Evolutionary conservation across 92 coral and sea anemone genomes (phyloP), one percentile per base, ranked within the genome.

Genomic region (Actinostola sp.): DNA sequence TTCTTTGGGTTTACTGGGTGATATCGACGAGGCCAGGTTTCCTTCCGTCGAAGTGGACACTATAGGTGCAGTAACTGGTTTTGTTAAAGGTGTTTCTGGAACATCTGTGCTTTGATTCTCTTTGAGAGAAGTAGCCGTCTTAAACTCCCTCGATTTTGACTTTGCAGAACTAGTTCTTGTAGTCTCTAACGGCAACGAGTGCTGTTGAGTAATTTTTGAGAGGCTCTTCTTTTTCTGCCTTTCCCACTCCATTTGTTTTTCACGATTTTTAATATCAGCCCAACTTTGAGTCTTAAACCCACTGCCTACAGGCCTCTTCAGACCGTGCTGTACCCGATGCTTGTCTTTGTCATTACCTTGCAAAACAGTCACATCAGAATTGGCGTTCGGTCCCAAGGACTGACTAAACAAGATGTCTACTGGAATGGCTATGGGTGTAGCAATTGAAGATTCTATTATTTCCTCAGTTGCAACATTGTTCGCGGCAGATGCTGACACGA

Each of bases 361-460:
- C 24, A 15, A 30, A 31, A 27, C 31, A n/a, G 43, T 27, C 33
- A 43, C 56, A 33, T 77, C 75, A 41, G 75, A 60, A 17, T 73
- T 75, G n/a, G 70, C 71, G 52, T 66, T 61, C 16, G 45, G 63
- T 6, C 83, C 89, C 1, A 87, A 81, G 11, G 96, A 67, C 33
- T 71, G 68, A 65, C n/a, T n/a, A n/a, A 82, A 66, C 65, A 78
- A 73, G 8, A 86, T 75, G 39, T 79, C 81, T 15, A 77, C 64
- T n/a, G 97, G 92, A 17, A 78, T 84, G 34, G 96, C 87, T 12
- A 82, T 41, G 0, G 89, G 89, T 16, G 96, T 83, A 0, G 90
- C 87, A n/a, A 76, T 79, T 61, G 89, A 86, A 15, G 87, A 54
- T 24, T 89, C 83, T 5, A 63, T 62, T 10, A 70, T 70, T 10